Conservation (phyloP, 2,113 vertebrate species). For the Tichodroma muraria region DNA sequence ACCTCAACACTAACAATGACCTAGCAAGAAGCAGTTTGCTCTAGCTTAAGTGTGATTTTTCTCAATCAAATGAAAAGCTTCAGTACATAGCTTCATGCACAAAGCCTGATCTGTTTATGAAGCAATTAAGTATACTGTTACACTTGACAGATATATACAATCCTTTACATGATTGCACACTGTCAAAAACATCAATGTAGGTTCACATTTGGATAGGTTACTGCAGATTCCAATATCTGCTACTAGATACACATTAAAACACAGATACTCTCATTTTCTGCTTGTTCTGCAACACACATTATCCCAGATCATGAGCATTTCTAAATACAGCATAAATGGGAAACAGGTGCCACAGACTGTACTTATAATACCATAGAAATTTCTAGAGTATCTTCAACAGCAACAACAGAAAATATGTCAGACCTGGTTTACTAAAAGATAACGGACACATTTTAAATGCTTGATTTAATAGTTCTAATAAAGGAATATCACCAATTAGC, state of each 20-base stretch:
- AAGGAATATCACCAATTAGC: not conserved
- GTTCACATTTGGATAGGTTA: not conserved
- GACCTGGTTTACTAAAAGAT: not conserved
- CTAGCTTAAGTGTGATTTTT: not conserved
- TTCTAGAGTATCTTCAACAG: not conserved
- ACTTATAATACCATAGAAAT: not conserved
- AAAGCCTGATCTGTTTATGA: not conserved
- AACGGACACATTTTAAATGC: not conserved
- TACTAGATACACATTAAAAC: not conserved
- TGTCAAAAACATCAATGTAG: not conserved
- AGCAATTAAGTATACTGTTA: not conserved
- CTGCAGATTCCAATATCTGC: not conserved
- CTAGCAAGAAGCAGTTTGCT: not conserved
- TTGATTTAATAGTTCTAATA: not conserved
- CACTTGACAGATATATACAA: not conserved
- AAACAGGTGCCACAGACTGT: not conserved
- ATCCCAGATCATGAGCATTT: not conserved
- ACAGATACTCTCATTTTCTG: not conserved
- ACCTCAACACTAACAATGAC: constrained; percentile 3
- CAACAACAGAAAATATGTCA: not conserved
- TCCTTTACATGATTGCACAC: not conserved
- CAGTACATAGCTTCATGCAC: not conserved
- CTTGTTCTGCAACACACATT: not conserved
- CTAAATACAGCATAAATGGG: not conserved
- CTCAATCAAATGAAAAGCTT: not conserved